phyloP scores from a whole-genome alignment of 2,113 vertebrate species.

The Colistium nudipinnis region DNA sequence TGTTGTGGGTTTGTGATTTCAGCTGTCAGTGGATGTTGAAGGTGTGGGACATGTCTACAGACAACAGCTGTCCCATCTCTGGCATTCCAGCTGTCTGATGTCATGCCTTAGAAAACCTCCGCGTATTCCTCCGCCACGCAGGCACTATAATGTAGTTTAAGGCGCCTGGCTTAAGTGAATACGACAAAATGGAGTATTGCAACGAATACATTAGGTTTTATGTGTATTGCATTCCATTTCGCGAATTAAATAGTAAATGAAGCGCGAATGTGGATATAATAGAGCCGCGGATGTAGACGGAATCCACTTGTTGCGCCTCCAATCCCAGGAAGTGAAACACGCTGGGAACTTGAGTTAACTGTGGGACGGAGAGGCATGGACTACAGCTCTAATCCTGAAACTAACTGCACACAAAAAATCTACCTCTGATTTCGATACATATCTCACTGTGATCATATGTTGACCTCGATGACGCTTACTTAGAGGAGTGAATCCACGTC shows the following conservation, averaged over 20 bases:
- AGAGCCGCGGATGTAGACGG: slow-evolving; percentile 82
- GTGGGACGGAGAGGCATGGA: slow-evolving; percentile 60
- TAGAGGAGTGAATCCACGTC: background rate
- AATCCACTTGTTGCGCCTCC: slow-evolving; percentile 70
- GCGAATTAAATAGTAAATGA: background rate
- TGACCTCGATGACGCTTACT: slow-evolving; percentile 1
- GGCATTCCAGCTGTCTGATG: slow-evolving; percentile 94
- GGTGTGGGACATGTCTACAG: slow-evolving; percentile 60
- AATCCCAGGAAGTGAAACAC: slow-evolving; percentile 88
- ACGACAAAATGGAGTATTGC: fast-evolving
- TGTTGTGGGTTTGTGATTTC: background rate
- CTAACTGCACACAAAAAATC: slow-evolving; percentile 19
- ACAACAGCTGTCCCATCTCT: slow-evolving; percentile 79
- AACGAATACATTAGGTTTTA: too few relatives aligned
- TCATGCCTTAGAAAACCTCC: slow-evolving; percentile 81
- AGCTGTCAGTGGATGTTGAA: slow-evolving; percentile 42
- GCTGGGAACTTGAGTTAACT: slow-evolving; percentile 65
- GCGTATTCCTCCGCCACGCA: slow-evolving; percentile 68
- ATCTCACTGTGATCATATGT: background rate
- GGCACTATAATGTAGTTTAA: slow-evolving; percentile 44
- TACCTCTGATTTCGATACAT: background rate
- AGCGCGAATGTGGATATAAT: background rate
- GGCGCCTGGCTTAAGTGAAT: background rate
- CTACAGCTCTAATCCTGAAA: slow-evolving; percentile 22
- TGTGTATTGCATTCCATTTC: fast-evolving